Conservation (phyloP, 2,797 vertebrate genomes). For the Pyrocephalus nanus region DNA sequence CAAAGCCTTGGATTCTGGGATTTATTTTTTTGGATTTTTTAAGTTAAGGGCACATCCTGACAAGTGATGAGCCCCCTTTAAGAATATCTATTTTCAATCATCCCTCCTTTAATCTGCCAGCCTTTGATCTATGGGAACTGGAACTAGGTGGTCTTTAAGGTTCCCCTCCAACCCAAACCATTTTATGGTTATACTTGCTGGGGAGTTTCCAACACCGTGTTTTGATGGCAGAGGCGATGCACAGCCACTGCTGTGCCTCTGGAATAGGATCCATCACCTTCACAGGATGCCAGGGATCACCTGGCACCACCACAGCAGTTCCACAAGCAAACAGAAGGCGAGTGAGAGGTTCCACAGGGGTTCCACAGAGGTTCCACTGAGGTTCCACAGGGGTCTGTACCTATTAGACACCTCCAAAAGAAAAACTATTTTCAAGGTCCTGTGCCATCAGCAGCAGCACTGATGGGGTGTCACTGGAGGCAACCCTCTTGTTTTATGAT, state of each 20-base stretch:
- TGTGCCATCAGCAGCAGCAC: no score
- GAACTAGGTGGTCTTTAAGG: not conserved
- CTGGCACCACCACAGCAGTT: accelerated
- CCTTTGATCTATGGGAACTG: not conserved
- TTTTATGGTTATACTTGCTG: not conserved
- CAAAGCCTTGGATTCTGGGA: not conserved
- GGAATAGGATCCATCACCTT: not conserved
- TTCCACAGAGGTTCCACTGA: no score
- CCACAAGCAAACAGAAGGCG: not conserved
- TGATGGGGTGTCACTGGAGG: not conserved
- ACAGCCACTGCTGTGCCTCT: not conserved
- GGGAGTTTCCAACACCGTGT: accelerated
- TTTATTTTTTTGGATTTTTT: not conserved
- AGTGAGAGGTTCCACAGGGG: not conserved
- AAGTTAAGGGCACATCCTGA: not conserved
- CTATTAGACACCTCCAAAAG: accelerated
- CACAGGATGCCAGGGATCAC: not conserved
- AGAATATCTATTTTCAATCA: not conserved
- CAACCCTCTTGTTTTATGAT: not conserved
- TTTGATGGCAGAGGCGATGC: not conserved
- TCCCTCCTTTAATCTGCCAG: not conserved
- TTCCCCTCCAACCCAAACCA: not conserved
- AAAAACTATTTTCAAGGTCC: not conserved
- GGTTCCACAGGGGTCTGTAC: not conserved
- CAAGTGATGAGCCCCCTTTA: not conserved